Conservation (phyloP, 2,888 invertebrate species). For the Dicycla oo region DNA sequence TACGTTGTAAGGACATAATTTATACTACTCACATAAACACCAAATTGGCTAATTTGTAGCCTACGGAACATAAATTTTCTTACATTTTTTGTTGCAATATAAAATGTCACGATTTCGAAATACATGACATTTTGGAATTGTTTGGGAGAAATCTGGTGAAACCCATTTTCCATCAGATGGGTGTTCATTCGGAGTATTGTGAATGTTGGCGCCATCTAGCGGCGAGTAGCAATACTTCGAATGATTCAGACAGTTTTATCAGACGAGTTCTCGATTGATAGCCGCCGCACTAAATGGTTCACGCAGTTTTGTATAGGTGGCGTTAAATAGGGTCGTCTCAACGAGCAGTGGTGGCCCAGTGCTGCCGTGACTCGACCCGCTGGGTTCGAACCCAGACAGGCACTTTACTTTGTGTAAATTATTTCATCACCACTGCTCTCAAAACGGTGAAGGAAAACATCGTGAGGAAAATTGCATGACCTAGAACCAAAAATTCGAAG, state of each 20-base stretch:
- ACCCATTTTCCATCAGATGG: not conserved
- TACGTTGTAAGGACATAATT: not conserved
- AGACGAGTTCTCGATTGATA: not conserved
- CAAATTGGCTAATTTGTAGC: not conserved
- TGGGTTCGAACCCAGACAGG: too few relatives aligned
- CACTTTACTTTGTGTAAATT: too few relatives aligned
- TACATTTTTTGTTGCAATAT: too few relatives aligned
- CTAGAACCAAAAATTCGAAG: too few relatives aligned
- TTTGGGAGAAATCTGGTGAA: not conserved
- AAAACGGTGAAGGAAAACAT: too few relatives aligned
- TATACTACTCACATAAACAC: not conserved
- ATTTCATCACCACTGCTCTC: too few relatives aligned
- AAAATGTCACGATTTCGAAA: too few relatives aligned
- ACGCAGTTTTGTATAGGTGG: constrained; percentile 28
- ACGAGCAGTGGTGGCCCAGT: too few relatives aligned
- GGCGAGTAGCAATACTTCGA: constrained; percentile 35
- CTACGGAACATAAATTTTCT: too few relatives aligned
- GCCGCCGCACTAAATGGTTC: not conserved
- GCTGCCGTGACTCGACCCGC: too few relatives aligned
- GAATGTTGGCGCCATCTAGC: constrained; percentile 47
- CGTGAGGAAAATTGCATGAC: too few relatives aligned
- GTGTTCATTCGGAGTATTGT: not conserved
- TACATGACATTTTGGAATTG: too few relatives aligned
- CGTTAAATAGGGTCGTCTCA: constrained; percentile 6
- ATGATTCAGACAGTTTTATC: not conserved